Conservation (phyloP, 2,797 vertebrate species). For the Nannoperca australis region DNA sequence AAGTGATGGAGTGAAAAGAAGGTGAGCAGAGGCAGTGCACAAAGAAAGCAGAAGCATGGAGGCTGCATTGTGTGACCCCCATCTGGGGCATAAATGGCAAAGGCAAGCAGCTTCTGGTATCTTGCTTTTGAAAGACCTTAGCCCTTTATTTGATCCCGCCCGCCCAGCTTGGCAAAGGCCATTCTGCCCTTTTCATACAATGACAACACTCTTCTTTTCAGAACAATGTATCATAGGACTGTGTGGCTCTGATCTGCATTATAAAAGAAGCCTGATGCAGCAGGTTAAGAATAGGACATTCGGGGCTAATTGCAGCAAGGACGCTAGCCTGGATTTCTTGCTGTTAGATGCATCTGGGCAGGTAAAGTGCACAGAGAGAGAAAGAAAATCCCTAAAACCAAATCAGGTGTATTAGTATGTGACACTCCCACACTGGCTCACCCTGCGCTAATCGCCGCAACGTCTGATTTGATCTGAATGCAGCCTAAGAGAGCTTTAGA, state of each 20-base stretch:
- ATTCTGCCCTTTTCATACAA: slow-evolving; percentile 66
- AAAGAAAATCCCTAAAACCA: slow-evolving; percentile 8
- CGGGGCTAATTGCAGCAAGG: slow-evolving; percentile 52
- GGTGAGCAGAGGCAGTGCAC: slow-evolving; percentile 15
- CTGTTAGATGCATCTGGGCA: slow-evolving; percentile 24
- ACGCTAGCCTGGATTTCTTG: slow-evolving; percentile 12
- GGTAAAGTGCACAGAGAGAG: slow-evolving; percentile 33
- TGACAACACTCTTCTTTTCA: slow-evolving; percentile 51
- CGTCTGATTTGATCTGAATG: too few relatives aligned
- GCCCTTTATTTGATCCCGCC: slow-evolving; percentile 56
- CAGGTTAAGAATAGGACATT: slow-evolving; percentile 42
- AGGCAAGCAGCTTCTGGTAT: slow-evolving; percentile 48
- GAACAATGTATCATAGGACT: slow-evolving; percentile 60
- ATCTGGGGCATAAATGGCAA: slow-evolving; percentile 65
- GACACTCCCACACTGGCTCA: too few relatives aligned
- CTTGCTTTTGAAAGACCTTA: slow-evolving; percentile 63
- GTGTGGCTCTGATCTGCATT: slow-evolving; percentile 69
- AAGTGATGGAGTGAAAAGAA: slow-evolving; percentile 41
- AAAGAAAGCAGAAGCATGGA: slow-evolving; percentile 38
- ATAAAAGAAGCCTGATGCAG: slow-evolving; percentile 60
- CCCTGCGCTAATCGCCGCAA: too few relatives aligned
- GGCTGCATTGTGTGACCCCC: slow-evolving; percentile 54
- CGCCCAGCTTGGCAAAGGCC: slow-evolving; percentile 66
- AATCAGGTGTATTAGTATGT: too few relatives aligned
- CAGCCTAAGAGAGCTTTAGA: too few relatives aligned